These are phyloP conservation scores for Pachypanchax playfairii DNA, from an alignment of 2,113 vertebrate genomes.

Conservation along the genomic window DNA sequence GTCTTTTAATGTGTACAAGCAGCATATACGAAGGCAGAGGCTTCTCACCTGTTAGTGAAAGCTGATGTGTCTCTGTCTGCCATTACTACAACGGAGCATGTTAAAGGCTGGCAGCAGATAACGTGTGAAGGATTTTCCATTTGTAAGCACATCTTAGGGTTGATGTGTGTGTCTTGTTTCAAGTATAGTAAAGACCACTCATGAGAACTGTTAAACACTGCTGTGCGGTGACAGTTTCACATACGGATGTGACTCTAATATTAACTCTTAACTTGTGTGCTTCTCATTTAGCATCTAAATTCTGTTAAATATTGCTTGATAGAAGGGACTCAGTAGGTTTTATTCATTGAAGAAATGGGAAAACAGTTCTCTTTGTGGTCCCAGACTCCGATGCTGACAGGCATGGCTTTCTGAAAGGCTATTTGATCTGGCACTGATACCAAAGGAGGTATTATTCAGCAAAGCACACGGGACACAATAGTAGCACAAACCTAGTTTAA, in stretches of 20 bases:
- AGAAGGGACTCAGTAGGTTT: constrained; percentile 7
- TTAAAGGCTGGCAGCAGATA: constrained; percentile 37
- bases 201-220: constrained; percentile 29
- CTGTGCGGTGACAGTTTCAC: not conserved
- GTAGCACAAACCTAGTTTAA: constrained; percentile 42
- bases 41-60: constrained; percentile 68
- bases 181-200: constrained; percentile 24
- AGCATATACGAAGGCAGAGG: constrained; percentile 48
- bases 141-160: constrained; percentile 30
- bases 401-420: constrained; percentile 50
- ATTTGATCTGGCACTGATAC: constrained; percentile 63
- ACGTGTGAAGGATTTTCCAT: constrained; percentile 19
- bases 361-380: constrained; percentile 37
- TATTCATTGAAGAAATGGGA: constrained; percentile 30
- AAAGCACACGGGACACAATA: constrained; percentile 60
- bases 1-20: constrained; percentile 70
- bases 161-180: constrained; percentile 35
- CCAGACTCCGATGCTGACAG: constrained; percentile 38
- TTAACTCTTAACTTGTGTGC: constrained; percentile 1
- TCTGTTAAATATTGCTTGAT: constrained; percentile 17
- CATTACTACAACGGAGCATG: constrained; percentile 35
- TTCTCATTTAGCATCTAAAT: constrained; percentile 24
- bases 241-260: not conserved
- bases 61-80: constrained; percentile 32
- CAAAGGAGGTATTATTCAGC: constrained; percentile 64